phyloP scores from a whole-genome alignment of 2,797 vertebrate genomes.

The Anolis apletophallus region DNA sequence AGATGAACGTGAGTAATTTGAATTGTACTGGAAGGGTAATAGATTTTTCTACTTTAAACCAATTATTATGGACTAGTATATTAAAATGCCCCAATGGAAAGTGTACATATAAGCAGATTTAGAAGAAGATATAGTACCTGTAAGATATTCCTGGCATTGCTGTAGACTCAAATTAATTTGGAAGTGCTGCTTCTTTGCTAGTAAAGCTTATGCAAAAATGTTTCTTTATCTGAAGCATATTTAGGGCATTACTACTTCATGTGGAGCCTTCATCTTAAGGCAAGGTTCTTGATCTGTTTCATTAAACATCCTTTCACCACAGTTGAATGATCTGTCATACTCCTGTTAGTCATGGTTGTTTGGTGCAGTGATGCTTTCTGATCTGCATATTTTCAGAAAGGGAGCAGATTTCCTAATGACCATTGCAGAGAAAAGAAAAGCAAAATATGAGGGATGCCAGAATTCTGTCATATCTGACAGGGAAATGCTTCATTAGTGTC shows the following conservation, averaged over 20 bases:
- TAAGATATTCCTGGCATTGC: background rate
- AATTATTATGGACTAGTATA: background rate
- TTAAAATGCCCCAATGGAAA: background rate
- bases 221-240: background rate
- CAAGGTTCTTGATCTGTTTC: slow-evolving; percentile 34
- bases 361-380: slow-evolving; percentile 23
- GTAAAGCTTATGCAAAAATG: background rate
- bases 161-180: background rate
- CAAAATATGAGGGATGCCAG: slow-evolving; percentile 18
- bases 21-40: background rate
- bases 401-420: slow-evolving; percentile 34
- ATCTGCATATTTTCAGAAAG: slow-evolving; percentile 33
- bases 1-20: background rate
- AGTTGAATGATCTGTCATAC: slow-evolving; percentile 24
- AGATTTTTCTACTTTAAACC: background rate
- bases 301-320: slow-evolving; percentile 25
- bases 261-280: slow-evolving; percentile 31
- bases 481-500: slow-evolving; percentile 45
- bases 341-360: slow-evolving; percentile 25
- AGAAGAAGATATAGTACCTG: background rate
- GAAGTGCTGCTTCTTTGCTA: slow-evolving; percentile 14
- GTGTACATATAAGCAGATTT: slow-evolving; percentile 6
- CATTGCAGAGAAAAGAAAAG: slow-evolving; percentile 19
- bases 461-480: slow-evolving; percentile 28
- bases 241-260: slow-evolving; percentile 24